Base-by-base conservation (phyloP, 2,888 invertebrate genomes). In the Tetranychus truncatus region DNA sequence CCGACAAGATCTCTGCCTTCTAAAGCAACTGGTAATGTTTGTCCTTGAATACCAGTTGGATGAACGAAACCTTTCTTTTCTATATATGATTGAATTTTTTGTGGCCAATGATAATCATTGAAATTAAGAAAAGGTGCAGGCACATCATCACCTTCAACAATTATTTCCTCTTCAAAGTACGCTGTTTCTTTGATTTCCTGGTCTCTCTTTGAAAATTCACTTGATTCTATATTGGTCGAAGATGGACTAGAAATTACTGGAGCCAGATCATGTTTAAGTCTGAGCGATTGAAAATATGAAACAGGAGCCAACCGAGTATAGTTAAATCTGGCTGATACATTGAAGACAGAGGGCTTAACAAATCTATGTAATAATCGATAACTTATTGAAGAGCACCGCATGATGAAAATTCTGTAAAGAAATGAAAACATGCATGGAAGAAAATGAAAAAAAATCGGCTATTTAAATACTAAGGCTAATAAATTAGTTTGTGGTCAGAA, bases 21-120 rank as follows among this genome's bases (percentile, higher is more conserved):
- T 78, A 96, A 84, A 8, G 94, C 91, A 80, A 96, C 91, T 0
- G 96, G 95, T 95, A 95, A 95, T 45, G 95, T 94, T 82, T 94
- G 92, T 5, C 92, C 89, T 84, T 96, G 96, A 81, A 96, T 96
- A 18, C 94, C 88, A 7, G 96, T 96, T 0, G 96, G 96, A 78
- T 15, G 20, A 55, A 71, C 34, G 21, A 77, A 81, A 79, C 81
- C 82, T 74, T 77, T 83, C 81, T 80, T 89, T 7, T 69, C 69
- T n/a, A 69, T 11, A 69, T 69, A 69, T 11, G 20, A 11, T 21
- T 44, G 8, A 15, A 75, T 46, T 7, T 55, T 9, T n/a, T 11
- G 1, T 4, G 71, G 75, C 75, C 75, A 75, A 71, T 55, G 18
- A 65, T 72, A 66, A 45, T 44, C 24, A 44, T 71, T 65, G 34